A percentile compares a stretch with the other conserved stretches of the same genome.
Conservation (phyloP, 2,888 invertebrate species). For the Selenia dentaria region DNA sequence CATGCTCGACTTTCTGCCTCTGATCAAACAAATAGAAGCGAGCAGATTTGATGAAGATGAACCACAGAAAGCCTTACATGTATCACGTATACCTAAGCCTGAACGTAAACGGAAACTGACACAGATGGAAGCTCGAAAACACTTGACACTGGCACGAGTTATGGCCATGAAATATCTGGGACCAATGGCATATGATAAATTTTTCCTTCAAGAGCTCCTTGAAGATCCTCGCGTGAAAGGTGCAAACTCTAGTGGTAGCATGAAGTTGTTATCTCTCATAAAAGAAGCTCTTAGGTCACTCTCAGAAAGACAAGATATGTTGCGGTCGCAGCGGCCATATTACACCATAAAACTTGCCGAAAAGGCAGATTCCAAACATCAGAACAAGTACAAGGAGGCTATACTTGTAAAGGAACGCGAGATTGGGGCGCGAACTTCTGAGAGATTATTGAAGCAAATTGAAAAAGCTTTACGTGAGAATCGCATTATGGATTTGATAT, state of each 20-base stretch:
- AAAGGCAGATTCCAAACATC: slow-evolving; percentile 69
- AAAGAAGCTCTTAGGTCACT: slow-evolving; percentile 65
- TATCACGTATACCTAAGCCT: slow-evolving; percentile 66
- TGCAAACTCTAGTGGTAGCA: slow-evolving; percentile 65
- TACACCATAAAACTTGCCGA: slow-evolving; percentile 73
- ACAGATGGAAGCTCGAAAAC: slow-evolving; percentile 71
- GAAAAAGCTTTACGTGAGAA: slow-evolving; percentile 63
- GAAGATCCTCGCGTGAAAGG: slow-evolving; percentile 65
- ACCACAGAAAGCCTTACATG: slow-evolving; percentile 51
- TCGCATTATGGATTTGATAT: slow-evolving; percentile 67
- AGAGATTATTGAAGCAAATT: slow-evolving; percentile 61
- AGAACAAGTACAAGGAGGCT: slow-evolving; percentile 64
- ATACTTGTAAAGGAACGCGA: slow-evolving; percentile 65
- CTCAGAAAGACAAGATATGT: slow-evolving; percentile 71
- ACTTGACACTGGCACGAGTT: slow-evolving; percentile 65
- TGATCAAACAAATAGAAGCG: slow-evolving; percentile 68
- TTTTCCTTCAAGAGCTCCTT: slow-evolving; percentile 65
- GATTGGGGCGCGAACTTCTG: slow-evolving; percentile 65
- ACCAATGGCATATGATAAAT: slow-evolving; percentile 78
- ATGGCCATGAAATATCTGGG: slow-evolving; percentile 79
- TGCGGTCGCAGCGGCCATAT: slow-evolving; percentile 72
- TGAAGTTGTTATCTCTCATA: slow-evolving; percentile 51
- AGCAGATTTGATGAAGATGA: slow-evolving; percentile 47
- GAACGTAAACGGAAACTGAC: slow-evolving; percentile 62
- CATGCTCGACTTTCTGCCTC: slow-evolving; percentile 69